A percentile compares a stretch with the other conserved stretches of the same genome.
phyloP scores from a whole-genome alignment of 2,888 invertebrate species.

The Agonum fuliginosum region DNA sequence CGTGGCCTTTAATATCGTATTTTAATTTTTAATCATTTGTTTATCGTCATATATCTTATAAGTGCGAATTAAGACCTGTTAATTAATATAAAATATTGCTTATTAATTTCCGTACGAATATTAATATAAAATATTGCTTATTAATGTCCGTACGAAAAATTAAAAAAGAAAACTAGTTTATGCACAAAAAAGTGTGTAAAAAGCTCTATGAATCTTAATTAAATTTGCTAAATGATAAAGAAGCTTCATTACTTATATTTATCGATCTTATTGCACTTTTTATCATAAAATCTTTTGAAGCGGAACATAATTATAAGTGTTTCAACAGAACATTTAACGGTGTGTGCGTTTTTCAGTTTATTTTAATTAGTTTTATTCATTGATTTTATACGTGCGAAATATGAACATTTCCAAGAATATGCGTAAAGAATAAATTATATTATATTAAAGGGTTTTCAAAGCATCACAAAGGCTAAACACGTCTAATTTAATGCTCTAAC shows the following conservation, averaged over 20 bases:
- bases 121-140: not conserved
- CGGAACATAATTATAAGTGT: not conserved
- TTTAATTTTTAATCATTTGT: no score
- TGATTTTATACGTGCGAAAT: not conserved
- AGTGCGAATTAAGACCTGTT: not conserved
- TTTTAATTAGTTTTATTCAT: not conserved
- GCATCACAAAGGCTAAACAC: no score
- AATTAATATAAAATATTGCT: not conserved
- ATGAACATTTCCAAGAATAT: no score
- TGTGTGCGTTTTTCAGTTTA: not conserved
- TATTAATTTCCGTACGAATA: not conserved
- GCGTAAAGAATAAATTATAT: no score
- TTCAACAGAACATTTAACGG: not conserved
- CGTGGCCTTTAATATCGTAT: no score
- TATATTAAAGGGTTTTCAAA: no score
- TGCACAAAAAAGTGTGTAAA: not conserved
- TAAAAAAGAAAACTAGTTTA: not conserved
- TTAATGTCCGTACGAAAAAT: not conserved
- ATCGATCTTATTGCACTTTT: not conserved
- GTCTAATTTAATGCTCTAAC: no score
- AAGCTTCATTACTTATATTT: not conserved
- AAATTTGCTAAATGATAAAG: not conserved
- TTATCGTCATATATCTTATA: not conserved
- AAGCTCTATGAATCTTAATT: not conserved
- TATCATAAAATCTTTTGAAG: not conserved